Base-by-base conservation (phyloP, 2,888 invertebrate genomes). In the Pomacea canaliculata region DNA sequence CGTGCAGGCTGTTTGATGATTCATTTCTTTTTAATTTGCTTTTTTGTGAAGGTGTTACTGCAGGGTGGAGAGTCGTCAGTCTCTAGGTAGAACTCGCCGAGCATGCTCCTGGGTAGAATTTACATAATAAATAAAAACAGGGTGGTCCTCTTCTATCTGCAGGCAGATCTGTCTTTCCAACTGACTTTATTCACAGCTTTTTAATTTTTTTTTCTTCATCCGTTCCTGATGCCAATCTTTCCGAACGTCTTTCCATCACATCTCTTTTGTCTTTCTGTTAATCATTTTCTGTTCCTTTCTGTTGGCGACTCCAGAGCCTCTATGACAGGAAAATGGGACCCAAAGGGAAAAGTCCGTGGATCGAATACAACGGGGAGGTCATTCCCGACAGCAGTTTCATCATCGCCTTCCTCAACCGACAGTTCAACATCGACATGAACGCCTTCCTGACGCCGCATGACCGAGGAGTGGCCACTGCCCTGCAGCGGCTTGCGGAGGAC, bases 291-390 rank as follows among this genome's bases (percentile, higher is more conserved):
- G 2, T 63, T 7, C 37, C 63, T 66, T 63, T 71, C n/a, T 51
- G 56, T 18, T 70, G 76, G 51, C 16, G 16, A 56, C 16, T 71
- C 48, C 76, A 87, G 87, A 83, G 82, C 71, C 83, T 85, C 19
- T 83, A 82, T 51, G 83, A 81, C 60, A 81, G 84, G 13, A 80
- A 81, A 10, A 76, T 84, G 60, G 88, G 89, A 16, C 83, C 85
- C 2, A 88, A 89, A 74, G 89, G 88, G 2, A 89, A 89, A 79
- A 80, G 82, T 2, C 90, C 90, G 0, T 90, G 89, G 89, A 88
- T 90, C 18, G 84, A 85, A 16, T 86, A 85, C 80, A 89, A 89
- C 78, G 89, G 87, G 4, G 81, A 83, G 37, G 85, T 84, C 23
- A 73, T 89, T 0, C 83, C 84, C 2, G 90, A 90, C 76, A 88